phyloP scores from a whole-genome alignment of 2,113 vertebrate species.

The Tor tambroides region DNA sequence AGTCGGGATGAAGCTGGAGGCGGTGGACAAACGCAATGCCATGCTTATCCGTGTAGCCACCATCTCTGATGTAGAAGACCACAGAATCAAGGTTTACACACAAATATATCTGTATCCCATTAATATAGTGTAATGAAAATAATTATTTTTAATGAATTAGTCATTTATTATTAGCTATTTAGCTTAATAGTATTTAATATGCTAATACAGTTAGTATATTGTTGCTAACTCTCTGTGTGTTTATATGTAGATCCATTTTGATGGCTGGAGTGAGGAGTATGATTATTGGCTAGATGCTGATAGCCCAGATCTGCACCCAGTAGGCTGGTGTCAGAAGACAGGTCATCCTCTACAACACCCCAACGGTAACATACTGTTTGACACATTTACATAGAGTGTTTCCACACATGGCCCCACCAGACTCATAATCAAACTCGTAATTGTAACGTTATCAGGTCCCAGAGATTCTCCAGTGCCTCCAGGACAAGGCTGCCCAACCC shows the following conservation, averaged over 20 bases:
- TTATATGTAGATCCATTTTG: conserved; percentile 84
- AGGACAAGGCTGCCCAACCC: conserved; percentile 86
- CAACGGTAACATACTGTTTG: conserved; percentile 72
- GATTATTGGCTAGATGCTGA: conserved; percentile 90
- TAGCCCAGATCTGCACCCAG: conserved; percentile 85
- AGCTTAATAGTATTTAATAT: not conserved
- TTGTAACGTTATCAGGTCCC: conserved; percentile 62
- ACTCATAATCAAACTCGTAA: not conserved
- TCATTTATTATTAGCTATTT: too few species aligned
- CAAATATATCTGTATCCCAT: not conserved
- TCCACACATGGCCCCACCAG: not conserved
- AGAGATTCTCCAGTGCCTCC: conserved; percentile 70
- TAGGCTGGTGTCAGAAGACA: conserved; percentile 91
- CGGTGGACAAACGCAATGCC: conserved; percentile 80
- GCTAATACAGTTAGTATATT: not conserved
- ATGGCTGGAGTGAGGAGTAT: conserved; percentile 85
- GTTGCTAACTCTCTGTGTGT: not conserved
- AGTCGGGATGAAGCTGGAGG: conserved; percentile 79
- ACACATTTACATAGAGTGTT: not conserved
- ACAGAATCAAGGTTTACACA: conserved; percentile 73
- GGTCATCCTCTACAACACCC: conserved; percentile 85
- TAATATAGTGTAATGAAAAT: not conserved
- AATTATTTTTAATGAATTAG: too few species aligned
- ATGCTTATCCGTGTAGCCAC: conserved; percentile 79
- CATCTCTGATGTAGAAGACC: conserved; percentile 74